Evolutionary conservation across 1,140 invertebrate genomes (phyloP).

Genomic region (Melipona quadrifasciata): DNA sequence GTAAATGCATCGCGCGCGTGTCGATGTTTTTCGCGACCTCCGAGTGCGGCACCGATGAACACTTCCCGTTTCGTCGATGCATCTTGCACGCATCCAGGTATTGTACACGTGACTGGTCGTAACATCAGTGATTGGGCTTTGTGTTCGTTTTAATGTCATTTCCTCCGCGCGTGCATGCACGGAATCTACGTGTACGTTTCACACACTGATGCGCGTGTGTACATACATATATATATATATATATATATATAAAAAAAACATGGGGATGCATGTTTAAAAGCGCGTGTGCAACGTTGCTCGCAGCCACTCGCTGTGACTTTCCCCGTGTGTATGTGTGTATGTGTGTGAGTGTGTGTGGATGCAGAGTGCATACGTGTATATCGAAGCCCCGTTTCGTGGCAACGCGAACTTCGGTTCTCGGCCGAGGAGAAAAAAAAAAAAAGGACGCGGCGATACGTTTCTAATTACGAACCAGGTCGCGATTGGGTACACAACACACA

Average conservation of each 20-base stretch:
- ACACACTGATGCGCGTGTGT: background rate
- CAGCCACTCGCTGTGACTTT: background rate
- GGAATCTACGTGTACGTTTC: background rate
- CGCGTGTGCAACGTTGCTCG: background rate
- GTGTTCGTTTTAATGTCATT: conserved; percentile 63
- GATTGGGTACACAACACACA: conserved; percentile 12
- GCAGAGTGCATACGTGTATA: background rate
- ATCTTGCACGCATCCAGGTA: background rate
- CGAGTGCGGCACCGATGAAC: conserved; percentile 10
- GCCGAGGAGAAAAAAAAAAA: background rate
- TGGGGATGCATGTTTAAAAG: background rate
- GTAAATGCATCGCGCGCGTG: background rate
- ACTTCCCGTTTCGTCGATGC: conserved; percentile 36
- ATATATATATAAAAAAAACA: no score
- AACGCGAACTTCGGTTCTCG: background rate
- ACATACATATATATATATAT: background rate
- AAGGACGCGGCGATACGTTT: conserved; percentile 3
- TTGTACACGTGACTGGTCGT: conserved; percentile 24
- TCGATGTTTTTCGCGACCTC: background rate
- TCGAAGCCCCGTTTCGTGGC: conserved; percentile 23
- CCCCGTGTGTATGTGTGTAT: background rate
- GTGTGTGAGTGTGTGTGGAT: background rate
- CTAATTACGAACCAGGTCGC: conserved; percentile 14
- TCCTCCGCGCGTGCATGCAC: conserved; percentile 27
- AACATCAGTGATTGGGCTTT: conserved; percentile 47